Base-by-base conservation (phyloP, 2,888 invertebrate species). In the Notodromas monacha region DNA sequence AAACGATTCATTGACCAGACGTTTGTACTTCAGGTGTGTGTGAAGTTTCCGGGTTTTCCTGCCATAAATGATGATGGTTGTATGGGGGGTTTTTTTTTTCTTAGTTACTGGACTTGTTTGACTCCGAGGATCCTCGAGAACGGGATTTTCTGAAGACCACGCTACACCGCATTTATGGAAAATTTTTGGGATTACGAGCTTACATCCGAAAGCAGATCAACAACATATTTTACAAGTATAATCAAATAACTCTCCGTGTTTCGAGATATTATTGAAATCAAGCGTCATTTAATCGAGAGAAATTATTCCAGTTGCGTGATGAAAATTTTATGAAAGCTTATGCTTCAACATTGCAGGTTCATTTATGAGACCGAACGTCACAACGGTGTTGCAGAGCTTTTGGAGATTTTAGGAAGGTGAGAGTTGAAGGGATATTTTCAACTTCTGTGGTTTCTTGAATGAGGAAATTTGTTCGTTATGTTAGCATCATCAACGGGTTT, bases 361-460 rank as follows among this genome's bases (percentile, higher is more conserved):
- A 84, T 89, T 50, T 89, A 86, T 58, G 89, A 92, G 61, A 86
- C 84, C 42, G 89, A 89, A 54, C 79, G 77, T 53, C 84, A 84
- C 55, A 92, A 89, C 54, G 89, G 89, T 40, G 79, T 89, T 43
- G 84, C 81, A 36, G 89, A 89, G 52, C 57, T 89, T 42, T 58
- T 89, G 45, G 89, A 89, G 60, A 86, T 89, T 48, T 62, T 89
- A 46, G 89, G 86, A 50, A 67, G 65, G 65, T 65, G 45, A 45
- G 41, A 34, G 6, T 15, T n/a, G 6, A 8, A 21, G 21, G 21
- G n/a, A 8, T 8, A 21, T n/a, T 21, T n/a, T 8, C 6, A n/a
- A n/a, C 21, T 21, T n/a, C 8, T 21, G n/a, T 21, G 21, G n/a
- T n/a, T 21, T 21, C n/a, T 6, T 6, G 21, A 21, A 21, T 21